A percentile compares a stretch with the other conserved stretches of the same genome.
Evolutionary conservation across 2,797 vertebrate genomes (phyloP).

Genomic region (Periparus ater): DNA sequence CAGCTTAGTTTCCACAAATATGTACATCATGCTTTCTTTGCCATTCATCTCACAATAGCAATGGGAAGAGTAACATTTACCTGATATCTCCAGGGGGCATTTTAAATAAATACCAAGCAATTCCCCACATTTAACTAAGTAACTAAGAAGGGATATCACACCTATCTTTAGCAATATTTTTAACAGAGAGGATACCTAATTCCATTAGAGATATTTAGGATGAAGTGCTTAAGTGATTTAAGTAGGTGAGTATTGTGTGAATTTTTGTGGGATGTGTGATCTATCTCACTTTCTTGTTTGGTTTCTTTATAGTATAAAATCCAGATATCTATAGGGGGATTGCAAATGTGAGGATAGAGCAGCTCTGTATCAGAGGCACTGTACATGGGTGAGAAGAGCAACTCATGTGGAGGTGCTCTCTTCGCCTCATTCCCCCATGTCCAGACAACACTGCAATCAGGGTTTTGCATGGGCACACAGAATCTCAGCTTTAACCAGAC

Average conservation of each 20-base stretch:
- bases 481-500: background rate
- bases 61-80: background rate
- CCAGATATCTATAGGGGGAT: background rate
- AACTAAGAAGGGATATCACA: background rate
- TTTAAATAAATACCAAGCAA: background rate
- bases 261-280: background rate
- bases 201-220: background rate
- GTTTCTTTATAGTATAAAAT: background rate
- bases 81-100: background rate
- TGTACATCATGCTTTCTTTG: background rate
- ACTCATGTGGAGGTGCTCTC: no score
- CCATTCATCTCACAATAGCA: background rate
- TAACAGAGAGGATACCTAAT: background rate
- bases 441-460: background rate
- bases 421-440: background rate
- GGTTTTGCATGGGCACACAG: background rate
- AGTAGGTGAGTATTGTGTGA: background rate
- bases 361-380: background rate
- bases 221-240: background rate
- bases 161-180: background rate
- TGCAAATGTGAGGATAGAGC: background rate
- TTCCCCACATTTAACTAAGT: background rate
- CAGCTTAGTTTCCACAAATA: background rate
- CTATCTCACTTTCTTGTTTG: background rate
- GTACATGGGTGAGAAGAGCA: background rate